Evolutionary conservation across 2,797 vertebrate species (phyloP).

Genomic region (Leontocebus nigricollis): DNA sequence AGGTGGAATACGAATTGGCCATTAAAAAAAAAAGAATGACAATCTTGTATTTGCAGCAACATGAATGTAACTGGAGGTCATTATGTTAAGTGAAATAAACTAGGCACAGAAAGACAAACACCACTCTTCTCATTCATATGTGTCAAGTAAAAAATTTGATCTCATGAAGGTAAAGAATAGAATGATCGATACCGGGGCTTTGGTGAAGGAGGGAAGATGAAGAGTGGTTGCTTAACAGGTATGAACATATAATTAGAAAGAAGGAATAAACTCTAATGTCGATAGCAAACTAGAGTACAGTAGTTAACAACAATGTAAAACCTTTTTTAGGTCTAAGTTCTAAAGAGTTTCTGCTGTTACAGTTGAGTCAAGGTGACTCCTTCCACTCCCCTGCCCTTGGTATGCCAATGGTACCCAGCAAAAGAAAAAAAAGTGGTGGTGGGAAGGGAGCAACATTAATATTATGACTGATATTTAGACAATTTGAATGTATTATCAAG

Average conservation of each 20-base stretch:
- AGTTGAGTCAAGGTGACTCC: background rate
- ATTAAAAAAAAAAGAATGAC: background rate
- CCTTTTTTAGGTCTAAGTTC: background rate
- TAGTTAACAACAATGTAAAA: background rate
- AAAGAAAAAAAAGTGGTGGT: background rate
- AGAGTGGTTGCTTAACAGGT: background rate
- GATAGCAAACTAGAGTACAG: background rate
- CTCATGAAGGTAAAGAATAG: background rate
- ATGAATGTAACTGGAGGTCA: background rate
- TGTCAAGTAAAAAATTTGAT: background rate
- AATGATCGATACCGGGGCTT: background rate
- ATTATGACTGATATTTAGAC: background rate
- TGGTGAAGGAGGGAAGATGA: background rate
- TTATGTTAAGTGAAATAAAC: background rate
- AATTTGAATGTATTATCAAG: background rate
- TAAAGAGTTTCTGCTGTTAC: background rate
- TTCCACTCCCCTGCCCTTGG: background rate
- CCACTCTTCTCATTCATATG: background rate
- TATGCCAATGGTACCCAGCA: background rate
- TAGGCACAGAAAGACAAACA: background rate
- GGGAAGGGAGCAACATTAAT: background rate
- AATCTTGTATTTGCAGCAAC: background rate
- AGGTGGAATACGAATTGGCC: background rate
- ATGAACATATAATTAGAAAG: background rate
- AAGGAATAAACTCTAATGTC: background rate